Evolutionary conservation across 2,113 vertebrate species (phyloP), one percentile per base, ranked within the genome.

Genomic region (Psilopsiagon aymara): DNA sequence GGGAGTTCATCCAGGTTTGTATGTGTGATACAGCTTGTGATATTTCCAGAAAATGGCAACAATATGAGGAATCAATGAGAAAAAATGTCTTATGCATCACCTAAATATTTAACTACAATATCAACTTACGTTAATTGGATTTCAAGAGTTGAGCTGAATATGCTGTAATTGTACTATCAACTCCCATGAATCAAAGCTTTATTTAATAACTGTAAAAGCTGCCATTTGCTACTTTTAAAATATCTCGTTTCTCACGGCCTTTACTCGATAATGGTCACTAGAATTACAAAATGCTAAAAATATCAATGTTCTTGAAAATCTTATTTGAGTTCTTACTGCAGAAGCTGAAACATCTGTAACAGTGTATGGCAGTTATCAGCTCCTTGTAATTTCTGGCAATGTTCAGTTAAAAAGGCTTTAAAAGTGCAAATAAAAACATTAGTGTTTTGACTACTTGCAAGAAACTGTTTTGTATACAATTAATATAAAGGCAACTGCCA

Each of bases 141-240:
- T 94, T 96, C 80, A 86, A 41, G 83, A 92, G 76, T 15, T 84
- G 62, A 51, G 68, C 68, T 93, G 92, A 94, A 95, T 44, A 88
- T 18, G 52, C 52, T 92, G 57, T 95, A 96, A 96, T 91, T 92
- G 80, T 95, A 74, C 52, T 92, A 96, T 94, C 94, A 93, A 60
- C 53, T 47, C 83, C 75, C 73, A 93, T 52, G 73, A 93, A 95
- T 94, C 88, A 96, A 96, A 89, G 68, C 90, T 92, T 97, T 94
- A 97, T 97, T 96, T 89, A 96, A 96, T 96, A 92, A 96, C 57
- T 94, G 52, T 76, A 96, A 93, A 94, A 95, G 94, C 95, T 94
- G 69, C 86, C 86, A 96, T 96, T 97, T 96, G 90, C 88, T 88
- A 95, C 95, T 94, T 96, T 96, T 86, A 96, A 92, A 91, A 83